Evolutionary conservation across 2,888 invertebrate genomes (phyloP), one percentile per base, ranked within the genome.

Genomic region (Drosophila borborema): DNA sequence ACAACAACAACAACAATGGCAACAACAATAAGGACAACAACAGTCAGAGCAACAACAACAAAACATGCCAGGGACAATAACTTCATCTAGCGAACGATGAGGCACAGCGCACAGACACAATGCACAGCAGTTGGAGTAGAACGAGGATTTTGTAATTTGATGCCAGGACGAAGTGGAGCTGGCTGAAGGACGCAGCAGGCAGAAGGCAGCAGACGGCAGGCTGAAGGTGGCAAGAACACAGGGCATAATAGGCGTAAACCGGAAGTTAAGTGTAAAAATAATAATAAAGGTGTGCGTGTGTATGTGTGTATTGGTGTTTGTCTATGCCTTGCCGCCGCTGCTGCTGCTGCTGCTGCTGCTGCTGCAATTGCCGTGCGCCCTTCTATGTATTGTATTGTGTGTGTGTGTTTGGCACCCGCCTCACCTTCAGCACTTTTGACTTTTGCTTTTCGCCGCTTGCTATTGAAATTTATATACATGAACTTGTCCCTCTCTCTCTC

Each of bases 231-330:
- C 53, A 23, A 41, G 48, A 43, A 60, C 20, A 54, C 56, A 48
- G 61, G 74, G 73, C 80, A 80, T 88, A 88, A 88, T 88, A 86
- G 90, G 85, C 90, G 89, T 82, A 86, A 90, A 86, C 88, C 88
- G 88, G 88, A 90, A 89, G 88, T 89, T 87, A 89, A 86, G 86
- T 89, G 90, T 90, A 89, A 90, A 90, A 89, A 90, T 90, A 86
- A 88, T 88, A 90, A 89, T 89, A 89, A 89, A 90, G 86, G 88
- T 87, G 87, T 81, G 68, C 61, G 75, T 68, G 63, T 59, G 49
- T 62, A 51, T 20, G 31, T 66, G 62, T 59, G 48, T 74, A 20
- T 60, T 63, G 69, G 61, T 77, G 54, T 63, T 20, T 45, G 34
- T 45, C 45, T 36, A 20, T 38, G 31, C 8, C 28, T 28, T 45